phyloP scores from a whole-genome alignment of 1,140 invertebrate species.

The Drosophila orosa region DNA sequence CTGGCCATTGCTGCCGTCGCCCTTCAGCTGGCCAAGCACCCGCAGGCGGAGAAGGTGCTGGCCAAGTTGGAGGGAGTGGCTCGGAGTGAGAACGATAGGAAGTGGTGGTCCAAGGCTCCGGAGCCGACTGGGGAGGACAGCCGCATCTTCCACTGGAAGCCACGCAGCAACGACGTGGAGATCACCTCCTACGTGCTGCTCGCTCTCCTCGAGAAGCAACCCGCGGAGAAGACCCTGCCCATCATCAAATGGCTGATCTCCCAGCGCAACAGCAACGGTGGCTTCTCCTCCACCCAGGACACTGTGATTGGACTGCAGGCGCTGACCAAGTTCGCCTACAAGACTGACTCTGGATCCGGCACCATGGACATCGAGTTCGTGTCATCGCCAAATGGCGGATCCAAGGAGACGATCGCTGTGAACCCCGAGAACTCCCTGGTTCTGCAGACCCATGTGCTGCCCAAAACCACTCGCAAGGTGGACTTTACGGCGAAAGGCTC shows the following conservation, averaged over 20 bases:
- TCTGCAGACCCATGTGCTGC: constrained; percentile 83
- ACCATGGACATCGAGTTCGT: constrained; percentile 66
- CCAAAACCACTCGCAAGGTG: constrained; percentile 78
- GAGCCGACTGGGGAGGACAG: constrained; percentile 47
- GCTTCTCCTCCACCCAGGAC: constrained; percentile 91
- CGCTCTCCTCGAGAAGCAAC: constrained; percentile 86
- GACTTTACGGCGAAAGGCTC: constrained; percentile 88
- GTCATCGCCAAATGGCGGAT: constrained; percentile 12
- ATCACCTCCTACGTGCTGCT: constrained; percentile 91
- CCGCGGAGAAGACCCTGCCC: constrained; percentile 86
- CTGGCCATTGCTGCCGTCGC: constrained; percentile 91
- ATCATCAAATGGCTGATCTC: constrained; percentile 89
- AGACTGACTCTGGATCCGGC: constrained; percentile 68
- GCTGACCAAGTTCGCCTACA: constrained; percentile 86
- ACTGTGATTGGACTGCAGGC: constrained; percentile 89
- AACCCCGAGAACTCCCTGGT: constrained; percentile 84
- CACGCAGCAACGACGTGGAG: constrained; percentile 89
- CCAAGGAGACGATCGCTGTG: constrained; percentile 79
- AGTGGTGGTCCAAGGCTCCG: constrained; percentile 79
- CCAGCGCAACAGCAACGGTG: constrained; percentile 91
- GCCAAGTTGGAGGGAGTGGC: constrained; percentile 58
- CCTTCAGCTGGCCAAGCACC: constrained; percentile 90
- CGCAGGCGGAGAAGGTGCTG: constrained; percentile 56
- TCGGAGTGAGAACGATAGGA: constrained; percentile 60
- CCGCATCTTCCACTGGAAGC: constrained; percentile 59